Percentiles rank a stretch among this genome's conserved stretches.
phyloP scores from a whole-genome alignment of 2,113 vertebrate species.

The Dasyornis broadbenti region DNA sequence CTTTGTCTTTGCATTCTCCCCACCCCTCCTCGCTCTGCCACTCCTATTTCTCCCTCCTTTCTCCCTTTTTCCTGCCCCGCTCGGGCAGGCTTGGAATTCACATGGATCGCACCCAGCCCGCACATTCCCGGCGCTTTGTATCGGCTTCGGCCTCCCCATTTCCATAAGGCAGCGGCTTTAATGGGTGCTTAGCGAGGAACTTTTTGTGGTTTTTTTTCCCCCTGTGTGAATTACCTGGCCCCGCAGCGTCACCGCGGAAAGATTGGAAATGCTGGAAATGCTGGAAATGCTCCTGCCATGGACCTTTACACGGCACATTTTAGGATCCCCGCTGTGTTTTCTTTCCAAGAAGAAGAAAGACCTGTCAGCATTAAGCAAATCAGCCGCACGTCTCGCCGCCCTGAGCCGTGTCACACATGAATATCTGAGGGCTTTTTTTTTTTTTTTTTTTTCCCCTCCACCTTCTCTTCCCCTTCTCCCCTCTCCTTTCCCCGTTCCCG shows the following conservation, averaged over 20 bases:
- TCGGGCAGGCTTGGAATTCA: neutral
- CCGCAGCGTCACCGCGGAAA: slow-evolving; percentile 22
- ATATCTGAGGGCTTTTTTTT: slow-evolving; percentile 48
- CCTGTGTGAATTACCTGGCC: slow-evolving; percentile 34
- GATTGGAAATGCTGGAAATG: slow-evolving; percentile 42
- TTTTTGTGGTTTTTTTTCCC: slow-evolving; percentile 18
- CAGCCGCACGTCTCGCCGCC: slow-evolving; percentile 54
- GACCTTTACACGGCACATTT: slow-evolving; percentile 64
- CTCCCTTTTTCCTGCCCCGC: neutral
- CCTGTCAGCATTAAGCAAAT: slow-evolving; percentile 73
- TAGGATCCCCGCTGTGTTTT: slow-evolving; percentile 63
- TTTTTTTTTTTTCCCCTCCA: neutral
- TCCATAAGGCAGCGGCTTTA: neutral
- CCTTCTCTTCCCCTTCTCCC: slow-evolving; percentile 68
- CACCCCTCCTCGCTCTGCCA: neutral
- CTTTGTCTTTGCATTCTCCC: neutral
- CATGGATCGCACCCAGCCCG: neutral
- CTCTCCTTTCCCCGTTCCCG: slow-evolving; percentile 66
- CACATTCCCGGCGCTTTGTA: neutral
- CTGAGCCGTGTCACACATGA: slow-evolving; percentile 64
- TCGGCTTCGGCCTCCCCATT: neutral
- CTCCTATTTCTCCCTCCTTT: neutral
- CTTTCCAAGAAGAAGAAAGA: slow-evolving; percentile 68
- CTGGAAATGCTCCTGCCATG: slow-evolving; percentile 57
- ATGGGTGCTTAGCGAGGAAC: slow-evolving; percentile 3